A percentile compares a stretch with the other conserved stretches of the same genome.
phyloP scores from a whole-genome alignment of 2,113 vertebrate genomes.

The Theristicus caerulescens region DNA sequence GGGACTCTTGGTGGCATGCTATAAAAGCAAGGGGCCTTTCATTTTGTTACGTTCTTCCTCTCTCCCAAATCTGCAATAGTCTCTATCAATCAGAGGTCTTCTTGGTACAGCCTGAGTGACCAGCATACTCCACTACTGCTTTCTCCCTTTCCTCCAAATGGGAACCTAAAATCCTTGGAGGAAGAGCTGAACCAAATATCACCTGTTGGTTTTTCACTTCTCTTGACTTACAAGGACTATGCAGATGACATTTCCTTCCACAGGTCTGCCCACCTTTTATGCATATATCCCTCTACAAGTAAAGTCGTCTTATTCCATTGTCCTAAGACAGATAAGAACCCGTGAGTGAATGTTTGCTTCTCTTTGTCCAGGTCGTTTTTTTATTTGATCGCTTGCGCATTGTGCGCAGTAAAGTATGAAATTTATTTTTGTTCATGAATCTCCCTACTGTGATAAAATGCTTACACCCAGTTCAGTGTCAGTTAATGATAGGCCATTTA shows the following conservation, averaged over 20 bases:
- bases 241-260: background rate
- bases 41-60: background rate
- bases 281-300: background rate
- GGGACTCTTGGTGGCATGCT: background rate
- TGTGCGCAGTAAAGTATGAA: background rate
- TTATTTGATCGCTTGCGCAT: background rate
- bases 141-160: background rate
- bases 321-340: background rate
- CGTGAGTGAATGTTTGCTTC: background rate
- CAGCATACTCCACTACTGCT: background rate
- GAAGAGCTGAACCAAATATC: background rate
- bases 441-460: background rate
- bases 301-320: background rate
- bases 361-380: background rate
- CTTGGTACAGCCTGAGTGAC: background rate
- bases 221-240: background rate
- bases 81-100: background rate
- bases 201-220: background rate
- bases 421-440: background rate
- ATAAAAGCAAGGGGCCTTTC: background rate
- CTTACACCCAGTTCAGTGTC: background rate
- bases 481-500: conserved; percentile 4
- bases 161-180: background rate
- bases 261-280: background rate
- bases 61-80: background rate